Evolutionary conservation across 2,888 invertebrate genomes (phyloP).

Genomic region (Campoplex nolae): DNA sequence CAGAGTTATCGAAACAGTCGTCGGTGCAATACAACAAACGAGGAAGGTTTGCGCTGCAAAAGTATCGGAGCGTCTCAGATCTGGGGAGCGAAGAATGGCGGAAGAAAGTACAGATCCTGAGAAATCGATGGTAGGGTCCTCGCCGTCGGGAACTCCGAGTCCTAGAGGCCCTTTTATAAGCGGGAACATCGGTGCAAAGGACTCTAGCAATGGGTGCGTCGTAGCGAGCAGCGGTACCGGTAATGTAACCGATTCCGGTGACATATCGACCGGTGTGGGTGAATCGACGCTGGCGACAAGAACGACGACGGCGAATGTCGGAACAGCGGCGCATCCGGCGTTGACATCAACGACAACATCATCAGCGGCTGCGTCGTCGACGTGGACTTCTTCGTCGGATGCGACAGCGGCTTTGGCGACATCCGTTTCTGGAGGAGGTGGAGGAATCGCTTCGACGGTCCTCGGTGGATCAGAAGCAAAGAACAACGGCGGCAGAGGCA

Average conservation of each 20-base stretch:
- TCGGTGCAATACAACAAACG: not conserved
- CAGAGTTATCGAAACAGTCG: not conserved
- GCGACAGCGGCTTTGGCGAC: not conserved
- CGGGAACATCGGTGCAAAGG: not conserved
- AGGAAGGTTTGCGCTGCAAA: not conserved
- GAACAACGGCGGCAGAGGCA: conserved; percentile 73
- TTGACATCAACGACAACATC: not conserved
- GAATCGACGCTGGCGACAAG: not conserved
- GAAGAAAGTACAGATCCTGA: conserved; percentile 80
- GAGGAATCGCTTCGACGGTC: not conserved
- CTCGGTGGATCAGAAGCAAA: conserved; percentile 28
- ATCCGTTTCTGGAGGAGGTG: conserved; percentile 6
- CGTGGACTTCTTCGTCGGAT: conserved; percentile 10
- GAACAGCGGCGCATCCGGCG: not conserved
- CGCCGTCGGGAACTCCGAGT: conserved; percentile 80
- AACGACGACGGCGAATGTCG: not conserved
- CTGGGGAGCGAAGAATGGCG: conserved; percentile 74
- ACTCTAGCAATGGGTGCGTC: conserved; percentile 11
- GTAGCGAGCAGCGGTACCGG: not conserved
- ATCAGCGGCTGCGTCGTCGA: not conserved
- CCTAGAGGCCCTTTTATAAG: conserved; percentile 29
- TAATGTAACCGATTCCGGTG: not conserved
- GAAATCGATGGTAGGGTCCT: conserved; percentile 78
- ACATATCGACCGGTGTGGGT: not conserved
- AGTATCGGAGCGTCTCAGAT: not conserved